These are phyloP conservation scores for Phaenicophaeus curvirostris DNA, from an alignment of 2,797 vertebrate species.

Conservation along the genomic window DNA sequence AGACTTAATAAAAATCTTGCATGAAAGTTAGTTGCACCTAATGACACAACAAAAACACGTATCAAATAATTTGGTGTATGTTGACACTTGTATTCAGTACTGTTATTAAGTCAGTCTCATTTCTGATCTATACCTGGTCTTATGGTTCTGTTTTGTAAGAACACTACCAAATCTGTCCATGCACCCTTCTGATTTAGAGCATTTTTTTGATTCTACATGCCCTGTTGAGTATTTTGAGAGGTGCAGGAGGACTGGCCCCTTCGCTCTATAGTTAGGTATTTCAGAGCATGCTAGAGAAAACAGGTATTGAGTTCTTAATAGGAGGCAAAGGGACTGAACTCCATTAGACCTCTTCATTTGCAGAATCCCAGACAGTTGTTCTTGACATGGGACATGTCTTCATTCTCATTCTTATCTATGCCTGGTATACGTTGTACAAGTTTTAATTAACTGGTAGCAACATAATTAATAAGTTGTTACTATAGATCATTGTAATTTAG, in stretches of 20 bases:
- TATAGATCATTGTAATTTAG: neutral
- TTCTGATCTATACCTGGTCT: neutral
- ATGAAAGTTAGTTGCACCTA: neutral
- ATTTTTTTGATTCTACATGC: neutral
- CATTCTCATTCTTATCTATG: neutral
- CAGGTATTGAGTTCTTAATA: neutral
- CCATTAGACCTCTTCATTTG: neutral
- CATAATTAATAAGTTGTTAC: slow-evolving; percentile 1
- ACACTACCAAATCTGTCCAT: neutral
- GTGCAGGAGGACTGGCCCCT: neutral
- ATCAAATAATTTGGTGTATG: neutral
- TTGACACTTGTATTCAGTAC: neutral
- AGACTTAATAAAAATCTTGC: neutral
- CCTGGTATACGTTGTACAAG: neutral
- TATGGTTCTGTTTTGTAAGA: neutral
- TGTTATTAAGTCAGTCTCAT: neutral
- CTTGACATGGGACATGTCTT: neutral
- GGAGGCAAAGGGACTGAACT: neutral
- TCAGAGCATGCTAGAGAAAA: neutral
- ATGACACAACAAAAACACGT: neutral
- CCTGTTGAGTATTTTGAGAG: neutral
- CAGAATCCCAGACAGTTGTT: neutral
- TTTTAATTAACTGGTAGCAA: slow-evolving; percentile 21
- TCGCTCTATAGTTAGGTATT: neutral
- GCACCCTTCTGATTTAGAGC: neutral